These are phyloP conservation scores for Apaloderma vittatum DNA, from an alignment of 2,113 vertebrate species.

Conservation along the genomic window DNA sequence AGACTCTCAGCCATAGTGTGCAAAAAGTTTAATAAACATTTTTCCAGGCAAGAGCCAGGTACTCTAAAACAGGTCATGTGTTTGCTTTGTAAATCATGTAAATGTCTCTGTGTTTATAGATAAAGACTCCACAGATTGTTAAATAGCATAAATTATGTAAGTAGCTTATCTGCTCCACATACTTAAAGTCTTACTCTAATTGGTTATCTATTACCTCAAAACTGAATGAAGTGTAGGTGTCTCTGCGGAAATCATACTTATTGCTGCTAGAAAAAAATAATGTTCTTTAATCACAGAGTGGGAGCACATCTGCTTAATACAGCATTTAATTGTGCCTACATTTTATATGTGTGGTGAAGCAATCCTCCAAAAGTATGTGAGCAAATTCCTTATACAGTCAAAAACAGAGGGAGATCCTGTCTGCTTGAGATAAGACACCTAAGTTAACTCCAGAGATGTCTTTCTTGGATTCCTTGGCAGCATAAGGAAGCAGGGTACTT, in stretches of 20 bases:
- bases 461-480: not conserved
- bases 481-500: not conserved
- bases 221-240: not conserved
- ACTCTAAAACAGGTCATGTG: conserved; percentile 1
- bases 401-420: not conserved
- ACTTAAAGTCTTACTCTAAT: not conserved
- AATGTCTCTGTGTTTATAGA: conserved; percentile 48
- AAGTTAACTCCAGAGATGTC: not conserved
- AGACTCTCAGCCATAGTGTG: not conserved
- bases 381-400: conserved; percentile 50
- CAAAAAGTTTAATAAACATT: conserved; percentile 60
- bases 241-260: not conserved
- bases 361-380: not conserved
- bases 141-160: conserved; percentile 39
- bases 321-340: not conserved
- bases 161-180: not conserved
- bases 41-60: conserved; percentile 9
- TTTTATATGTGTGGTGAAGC: not conserved
- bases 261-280: not conserved
- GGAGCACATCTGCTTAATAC: conserved; percentile 21
- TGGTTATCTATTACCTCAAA: not conserved
- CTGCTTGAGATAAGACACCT: conserved; percentile 21
- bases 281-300: not conserved
- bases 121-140: conserved; percentile 8
- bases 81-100: conserved; percentile 54